These are phyloP conservation scores for Apodemia duryi DNA, from an alignment of 2,888 invertebrate genomes.

Conservation along the genomic window DNA sequence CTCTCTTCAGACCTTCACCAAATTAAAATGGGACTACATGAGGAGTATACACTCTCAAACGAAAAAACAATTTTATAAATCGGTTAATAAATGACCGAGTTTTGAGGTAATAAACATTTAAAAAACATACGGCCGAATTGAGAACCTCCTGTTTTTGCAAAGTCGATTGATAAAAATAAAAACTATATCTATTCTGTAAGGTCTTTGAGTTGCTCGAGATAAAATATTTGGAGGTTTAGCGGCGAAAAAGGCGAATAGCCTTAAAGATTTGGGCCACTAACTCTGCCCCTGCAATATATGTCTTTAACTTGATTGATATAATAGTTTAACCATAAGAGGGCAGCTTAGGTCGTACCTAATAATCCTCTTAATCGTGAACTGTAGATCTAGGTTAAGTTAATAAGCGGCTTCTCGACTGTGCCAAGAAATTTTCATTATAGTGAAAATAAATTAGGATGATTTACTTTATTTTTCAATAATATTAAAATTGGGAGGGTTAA, in stretches of 20 bases:
- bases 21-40: too few relatives aligned
- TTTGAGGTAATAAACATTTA: too few relatives aligned
- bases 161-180: too few relatives aligned
- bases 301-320: not conserved
- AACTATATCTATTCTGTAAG: not conserved
- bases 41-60: too few relatives aligned
- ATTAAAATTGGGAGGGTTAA: too few relatives aligned
- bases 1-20: too few relatives aligned
- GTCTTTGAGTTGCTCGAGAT: not conserved
- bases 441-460: slow-evolving; percentile 11
- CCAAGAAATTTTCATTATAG: slow-evolving; percentile 14
- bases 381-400: slow-evolving; percentile 21
- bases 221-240: not conserved
- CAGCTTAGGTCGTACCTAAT: slow-evolving; percentile 11
- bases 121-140: too few relatives aligned
- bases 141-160: too few relatives aligned
- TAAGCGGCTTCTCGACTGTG: slow-evolving; percentile 11
- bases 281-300: not conserved
- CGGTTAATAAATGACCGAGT: too few relatives aligned
- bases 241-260: not conserved
- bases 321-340: slow-evolving; percentile 12
- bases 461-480: slow-evolving; percentile 4
- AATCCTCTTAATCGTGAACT: slow-evolving; percentile 17
- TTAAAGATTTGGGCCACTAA: not conserved
- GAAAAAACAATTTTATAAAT: too few relatives aligned